Base-by-base conservation (phyloP, 2,113 vertebrate genomes). In the Cynocephalus volans region DNA sequence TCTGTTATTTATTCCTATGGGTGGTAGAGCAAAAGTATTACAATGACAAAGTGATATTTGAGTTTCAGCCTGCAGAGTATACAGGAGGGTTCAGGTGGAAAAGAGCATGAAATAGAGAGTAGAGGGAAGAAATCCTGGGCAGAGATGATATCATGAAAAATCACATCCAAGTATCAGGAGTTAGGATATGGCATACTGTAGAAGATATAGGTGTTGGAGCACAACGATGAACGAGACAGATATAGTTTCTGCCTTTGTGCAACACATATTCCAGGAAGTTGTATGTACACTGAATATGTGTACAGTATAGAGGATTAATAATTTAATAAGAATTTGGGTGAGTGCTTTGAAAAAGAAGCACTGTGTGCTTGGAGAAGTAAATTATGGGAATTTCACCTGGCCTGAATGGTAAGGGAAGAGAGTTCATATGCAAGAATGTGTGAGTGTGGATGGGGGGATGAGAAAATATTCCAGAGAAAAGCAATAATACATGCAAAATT, bases 261-360 rank as follows among this genome's bases (percentile, higher is more conserved):
- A 75, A 31, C 2, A 65, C n/a, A 58, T 65, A 48, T 73, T 82
- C 54, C 19, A 65, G 21, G 81, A 89, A 33, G 70, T 17, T 45
- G 19, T 36, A 6, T 15, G 72, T 31, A 18, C 4, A 48, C 9
- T 50, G 58, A 52, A 60, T 31, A 26, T 26, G 33, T 31, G 31
- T 4, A 13, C 60, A 60, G n/a, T 23, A 26, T 50, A 48, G 12
- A 94, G 18, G 56, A 70, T 62, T 87, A 58, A 79, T 36, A 72
- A 86, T 69, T 73, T 88, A 72, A 31, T 41, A 80, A 41, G 62
- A 50, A 72, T 12, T 41, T 64, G 21, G 21, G 54, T 64, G 36
- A 82, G 10, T 65, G 45, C 77, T 88, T 81, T 88, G 75, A 81
- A 88, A 79, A 88, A 58, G 65, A 87, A 64, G 18, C 48, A 54